These are phyloP conservation scores for Mycalesis mineus DNA, from an alignment of 2,888 invertebrate genomes.

Conservation along the genomic window DNA sequence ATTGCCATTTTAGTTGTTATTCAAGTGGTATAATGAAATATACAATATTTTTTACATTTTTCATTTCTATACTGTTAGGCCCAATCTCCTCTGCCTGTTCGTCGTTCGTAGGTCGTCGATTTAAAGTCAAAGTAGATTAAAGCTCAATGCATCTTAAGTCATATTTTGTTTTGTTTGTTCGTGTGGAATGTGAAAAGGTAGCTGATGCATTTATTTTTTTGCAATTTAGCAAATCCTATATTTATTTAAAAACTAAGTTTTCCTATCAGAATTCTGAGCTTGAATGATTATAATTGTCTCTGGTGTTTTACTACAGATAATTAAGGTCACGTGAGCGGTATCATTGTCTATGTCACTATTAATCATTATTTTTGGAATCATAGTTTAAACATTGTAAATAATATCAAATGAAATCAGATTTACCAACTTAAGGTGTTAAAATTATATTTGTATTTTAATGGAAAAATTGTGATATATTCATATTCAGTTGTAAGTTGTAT, in stretches of 20 bases:
- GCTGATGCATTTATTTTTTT: slow-evolving; percentile 18
- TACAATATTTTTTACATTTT: too few species aligned
- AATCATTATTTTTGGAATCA: neutral
- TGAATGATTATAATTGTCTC: neutral
- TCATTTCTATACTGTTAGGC: too few species aligned
- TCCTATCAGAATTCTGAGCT: neutral
- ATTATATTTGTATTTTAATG: neutral
- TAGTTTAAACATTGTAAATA: neutral
- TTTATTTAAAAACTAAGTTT: slow-evolving; percentile 8
- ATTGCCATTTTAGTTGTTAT: too few species aligned
- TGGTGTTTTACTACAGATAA: too few species aligned
- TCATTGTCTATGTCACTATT: neutral
- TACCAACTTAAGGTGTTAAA: neutral
- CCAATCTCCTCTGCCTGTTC: too few species aligned
- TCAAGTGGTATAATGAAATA: too few species aligned
- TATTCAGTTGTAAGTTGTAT: slow-evolving; percentile 2
- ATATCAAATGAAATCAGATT: neutral
- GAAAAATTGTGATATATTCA: slow-evolving; percentile 7
- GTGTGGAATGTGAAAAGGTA: slow-evolving; percentile 12
- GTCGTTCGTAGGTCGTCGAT: too few species aligned
- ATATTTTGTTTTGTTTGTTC: neutral
- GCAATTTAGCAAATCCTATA: slow-evolving; percentile 12
- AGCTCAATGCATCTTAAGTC: too few species aligned
- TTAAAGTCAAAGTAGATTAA: too few species aligned
- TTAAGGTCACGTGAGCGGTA: too few species aligned